These are phyloP conservation scores for Druceiella hillmani DNA, from an alignment of 2,888 invertebrate species.

Conservation along the genomic window DNA sequence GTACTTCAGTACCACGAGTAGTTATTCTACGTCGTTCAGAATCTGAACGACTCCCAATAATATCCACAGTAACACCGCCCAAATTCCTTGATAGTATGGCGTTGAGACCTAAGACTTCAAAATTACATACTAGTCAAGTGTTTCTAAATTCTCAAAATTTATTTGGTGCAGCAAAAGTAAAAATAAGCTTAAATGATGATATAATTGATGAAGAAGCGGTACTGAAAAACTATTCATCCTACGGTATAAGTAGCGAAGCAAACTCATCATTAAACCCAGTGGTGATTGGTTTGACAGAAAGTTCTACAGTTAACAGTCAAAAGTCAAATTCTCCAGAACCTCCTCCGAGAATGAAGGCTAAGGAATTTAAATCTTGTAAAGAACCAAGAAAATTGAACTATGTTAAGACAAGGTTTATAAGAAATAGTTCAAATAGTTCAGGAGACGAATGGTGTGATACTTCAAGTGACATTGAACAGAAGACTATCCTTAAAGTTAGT, in stretches of 20 bases:
- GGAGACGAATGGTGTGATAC: slow-evolving; percentile 50
- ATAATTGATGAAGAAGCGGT: too few relatives aligned
- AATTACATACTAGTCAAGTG: slow-evolving; percentile 57
- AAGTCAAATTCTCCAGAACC: slow-evolving; percentile 46
- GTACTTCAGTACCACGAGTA: slow-evolving; percentile 39
- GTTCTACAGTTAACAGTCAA: too few relatives aligned
- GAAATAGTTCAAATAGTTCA: slow-evolving; percentile 44
- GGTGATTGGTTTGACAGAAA: too few relatives aligned
- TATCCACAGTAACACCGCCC: slow-evolving; percentile 46
- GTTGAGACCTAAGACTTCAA: slow-evolving; percentile 58
- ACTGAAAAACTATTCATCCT: too few relatives aligned
- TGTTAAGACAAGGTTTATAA: slow-evolving; percentile 46
- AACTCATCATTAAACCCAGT: too few relatives aligned
- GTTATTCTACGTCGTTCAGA: slow-evolving; percentile 44
- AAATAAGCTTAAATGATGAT: too few relatives aligned
- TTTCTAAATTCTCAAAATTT: slow-evolving; percentile 56
- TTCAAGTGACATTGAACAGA: slow-evolving; percentile 45
- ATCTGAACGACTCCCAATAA: slow-evolving; percentile 41
- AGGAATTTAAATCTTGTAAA: slow-evolving; percentile 31
- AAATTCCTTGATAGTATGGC: slow-evolving; percentile 82
- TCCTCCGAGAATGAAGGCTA: slow-evolving; percentile 41
- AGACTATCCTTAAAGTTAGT: slow-evolving; percentile 40
- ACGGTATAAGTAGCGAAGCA: too few relatives aligned
- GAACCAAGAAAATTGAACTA: slow-evolving; percentile 46
- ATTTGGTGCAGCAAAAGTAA: too few relatives aligned